Percentiles rank a stretch among this genome's conserved stretches.
These are phyloP conservation scores for Melipona bicolor DNA, from an alignment of 2,888 invertebrate species.

Conservation along the genomic window DNA sequence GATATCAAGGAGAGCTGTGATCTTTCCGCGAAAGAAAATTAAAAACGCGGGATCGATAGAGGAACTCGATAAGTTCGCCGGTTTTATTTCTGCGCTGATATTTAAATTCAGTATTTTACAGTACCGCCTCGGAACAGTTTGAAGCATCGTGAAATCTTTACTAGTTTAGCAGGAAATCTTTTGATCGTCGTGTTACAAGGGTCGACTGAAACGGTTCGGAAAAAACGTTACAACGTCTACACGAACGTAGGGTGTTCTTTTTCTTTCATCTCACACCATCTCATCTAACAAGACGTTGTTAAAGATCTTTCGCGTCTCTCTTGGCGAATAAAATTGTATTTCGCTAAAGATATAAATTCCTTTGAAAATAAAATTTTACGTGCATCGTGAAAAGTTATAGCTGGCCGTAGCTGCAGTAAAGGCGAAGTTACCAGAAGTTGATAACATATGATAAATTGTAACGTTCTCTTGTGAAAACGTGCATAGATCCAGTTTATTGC, in stretches of 20 bases:
- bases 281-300: background rate
- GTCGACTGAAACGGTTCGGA: background rate
- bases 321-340: background rate
- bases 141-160: background rate
- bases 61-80: background rate
- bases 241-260: background rate
- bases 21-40: background rate
- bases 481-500: background rate
- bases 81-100: slow-evolving; percentile 5
- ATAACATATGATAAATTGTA: background rate
- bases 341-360: background rate
- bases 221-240: background rate
- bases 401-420: background rate
- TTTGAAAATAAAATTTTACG: background rate
- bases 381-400: too few relatives aligned
- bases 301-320: background rate
- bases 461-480: background rate
- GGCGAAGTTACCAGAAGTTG: background rate
- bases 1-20: too few relatives aligned
- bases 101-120: slow-evolving; percentile 32
- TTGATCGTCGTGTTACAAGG: slow-evolving; percentile 9
- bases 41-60: background rate
- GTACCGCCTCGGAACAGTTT: background rate
- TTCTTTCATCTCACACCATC: background rate
- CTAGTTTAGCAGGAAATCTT: slow-evolving; percentile 16